Evolutionary conservation across 2,797 vertebrate genomes (phyloP).

Genomic region (Mus spretus): DNA sequence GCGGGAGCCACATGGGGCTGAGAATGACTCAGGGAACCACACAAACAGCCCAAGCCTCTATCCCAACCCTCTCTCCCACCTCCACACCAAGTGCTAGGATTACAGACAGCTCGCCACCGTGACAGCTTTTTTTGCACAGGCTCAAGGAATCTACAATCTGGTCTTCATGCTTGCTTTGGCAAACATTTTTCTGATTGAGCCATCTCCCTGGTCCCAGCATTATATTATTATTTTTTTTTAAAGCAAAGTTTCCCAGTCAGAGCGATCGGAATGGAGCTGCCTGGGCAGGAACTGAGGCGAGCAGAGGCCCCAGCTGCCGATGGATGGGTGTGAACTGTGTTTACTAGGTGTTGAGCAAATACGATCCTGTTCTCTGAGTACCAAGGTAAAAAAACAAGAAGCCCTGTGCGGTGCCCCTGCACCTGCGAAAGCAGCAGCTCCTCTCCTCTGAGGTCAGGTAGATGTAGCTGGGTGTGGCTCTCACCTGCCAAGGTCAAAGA

Average conservation of each 20-base stretch:
- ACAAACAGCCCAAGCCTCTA: neutral
- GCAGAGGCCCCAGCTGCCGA: neutral
- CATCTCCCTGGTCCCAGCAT: neutral
- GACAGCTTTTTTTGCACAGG: neutral
- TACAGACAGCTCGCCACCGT: neutral
- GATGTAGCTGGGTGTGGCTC: neutral
- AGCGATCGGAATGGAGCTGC: neutral
- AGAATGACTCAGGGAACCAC: neutral
- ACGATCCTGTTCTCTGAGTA: neutral
- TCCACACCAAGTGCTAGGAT: neutral
- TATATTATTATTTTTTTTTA: neutral
- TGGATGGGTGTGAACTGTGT: constrained; percentile 16
- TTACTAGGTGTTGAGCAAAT: constrained; percentile 28
- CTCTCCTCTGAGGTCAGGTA: neutral
- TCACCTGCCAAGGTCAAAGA: neutral
- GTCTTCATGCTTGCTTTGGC: too few species aligned
- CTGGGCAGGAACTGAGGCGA: neutral
- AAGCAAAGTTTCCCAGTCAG: constrained; percentile 6
- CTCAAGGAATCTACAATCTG: neutral
- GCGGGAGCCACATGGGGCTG: neutral
- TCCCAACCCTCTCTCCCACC: neutral
- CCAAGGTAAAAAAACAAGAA: neutral
- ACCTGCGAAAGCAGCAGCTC: neutral
- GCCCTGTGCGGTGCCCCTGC: neutral
- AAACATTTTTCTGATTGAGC: neutral